phyloP scores from a whole-genome alignment of 2,797 vertebrate genomes.

The Labroides dimidiatus region DNA sequence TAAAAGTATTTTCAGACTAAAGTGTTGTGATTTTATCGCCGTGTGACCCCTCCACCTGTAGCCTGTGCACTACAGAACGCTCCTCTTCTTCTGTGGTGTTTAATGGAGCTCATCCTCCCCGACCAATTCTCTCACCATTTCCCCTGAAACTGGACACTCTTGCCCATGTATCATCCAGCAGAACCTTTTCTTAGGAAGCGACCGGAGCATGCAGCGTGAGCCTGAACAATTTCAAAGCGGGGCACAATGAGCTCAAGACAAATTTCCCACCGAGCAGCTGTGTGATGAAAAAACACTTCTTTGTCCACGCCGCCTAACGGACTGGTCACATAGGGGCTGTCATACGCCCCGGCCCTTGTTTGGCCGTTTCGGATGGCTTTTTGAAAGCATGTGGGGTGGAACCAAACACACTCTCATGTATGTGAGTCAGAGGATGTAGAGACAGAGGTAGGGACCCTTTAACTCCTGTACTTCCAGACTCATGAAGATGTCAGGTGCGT shows the following conservation, averaged over 20 bases:
- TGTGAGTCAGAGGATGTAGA: slow-evolving; percentile 61
- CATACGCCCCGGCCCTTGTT: slow-evolving; percentile 55
- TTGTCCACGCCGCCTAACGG: slow-evolving; percentile 41
- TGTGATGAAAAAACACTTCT: slow-evolving; percentile 62
- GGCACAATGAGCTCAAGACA: slow-evolving; percentile 52
- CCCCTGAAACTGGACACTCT: slow-evolving; percentile 86
- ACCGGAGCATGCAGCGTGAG: slow-evolving; percentile 81
- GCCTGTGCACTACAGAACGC: slow-evolving; percentile 77
- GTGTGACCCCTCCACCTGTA: slow-evolving; percentile 58
- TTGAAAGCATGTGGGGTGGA: slow-evolving; percentile 64
- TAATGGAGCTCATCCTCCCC: slow-evolving; percentile 86
- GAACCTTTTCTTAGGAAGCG: slow-evolving; percentile 79
- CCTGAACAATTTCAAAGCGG: slow-evolving; percentile 62
- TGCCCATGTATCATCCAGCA: slow-evolving; percentile 82
- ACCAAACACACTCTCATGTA: slow-evolving; percentile 70
- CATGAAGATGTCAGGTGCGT: no score
- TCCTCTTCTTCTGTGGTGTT: slow-evolving; percentile 77
- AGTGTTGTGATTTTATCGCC: no score
- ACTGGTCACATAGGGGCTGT: slow-evolving; percentile 60
- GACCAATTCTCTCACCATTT: slow-evolving; percentile 75
- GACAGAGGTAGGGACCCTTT: slow-evolving; percentile 31
- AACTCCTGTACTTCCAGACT: background rate
- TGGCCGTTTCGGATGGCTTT: slow-evolving; percentile 65
- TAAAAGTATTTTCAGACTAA: no score
- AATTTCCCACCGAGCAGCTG: slow-evolving; percentile 67